phyloP scores from a whole-genome alignment of 2,797 vertebrate species.

The Sitta carolinensis region DNA sequence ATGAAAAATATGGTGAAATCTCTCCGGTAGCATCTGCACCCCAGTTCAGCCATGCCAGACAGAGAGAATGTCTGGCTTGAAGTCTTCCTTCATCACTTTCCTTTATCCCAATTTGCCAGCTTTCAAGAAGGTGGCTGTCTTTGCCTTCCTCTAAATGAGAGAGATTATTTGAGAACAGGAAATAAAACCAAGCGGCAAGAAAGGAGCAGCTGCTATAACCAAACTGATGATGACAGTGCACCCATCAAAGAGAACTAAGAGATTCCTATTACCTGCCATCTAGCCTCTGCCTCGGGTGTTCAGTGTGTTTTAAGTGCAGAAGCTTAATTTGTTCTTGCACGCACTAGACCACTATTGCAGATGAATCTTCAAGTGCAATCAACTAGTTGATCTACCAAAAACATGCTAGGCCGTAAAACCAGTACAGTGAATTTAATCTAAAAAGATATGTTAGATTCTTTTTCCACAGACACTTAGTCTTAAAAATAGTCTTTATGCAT shows the following conservation, averaged over 20 bases:
- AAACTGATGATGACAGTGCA: slow-evolving; percentile 34
- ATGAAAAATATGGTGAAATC: not conserved
- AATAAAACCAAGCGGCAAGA: slow-evolving; percentile 19
- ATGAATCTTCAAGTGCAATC: slow-evolving; percentile 12
- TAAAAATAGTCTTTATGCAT: slow-evolving; percentile 20
- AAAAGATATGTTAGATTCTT: not conserved
- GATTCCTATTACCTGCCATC: slow-evolving; percentile 2
- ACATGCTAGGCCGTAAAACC: not conserved
- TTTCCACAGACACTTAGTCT: not conserved
- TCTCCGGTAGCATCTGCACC: not conserved
- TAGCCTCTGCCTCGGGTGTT: not conserved
- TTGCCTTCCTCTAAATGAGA: not conserved
- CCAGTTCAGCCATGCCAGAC: not conserved
- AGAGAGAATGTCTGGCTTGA: not conserved
- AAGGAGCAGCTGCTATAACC: slow-evolving; percentile 32
- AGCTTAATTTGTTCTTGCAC: slow-evolving; percentile 9
- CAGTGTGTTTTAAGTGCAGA: not conserved
- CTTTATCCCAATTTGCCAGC: not conserved
- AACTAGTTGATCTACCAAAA: slow-evolving; percentile 16
- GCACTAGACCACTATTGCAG: not conserved
- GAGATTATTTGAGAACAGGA: not conserved
- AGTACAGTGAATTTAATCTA: slow-evolving; percentile 8
- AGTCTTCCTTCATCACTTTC: slow-evolving; percentile 22
- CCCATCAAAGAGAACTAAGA: slow-evolving; percentile 18
- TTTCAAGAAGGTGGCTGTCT: slow-evolving; percentile 24